Percentiles rank a stretch among this genome's conserved stretches.
Evolutionary conservation across 2,888 invertebrate species (phyloP).

Genomic region (Plusia festucae): DNA sequence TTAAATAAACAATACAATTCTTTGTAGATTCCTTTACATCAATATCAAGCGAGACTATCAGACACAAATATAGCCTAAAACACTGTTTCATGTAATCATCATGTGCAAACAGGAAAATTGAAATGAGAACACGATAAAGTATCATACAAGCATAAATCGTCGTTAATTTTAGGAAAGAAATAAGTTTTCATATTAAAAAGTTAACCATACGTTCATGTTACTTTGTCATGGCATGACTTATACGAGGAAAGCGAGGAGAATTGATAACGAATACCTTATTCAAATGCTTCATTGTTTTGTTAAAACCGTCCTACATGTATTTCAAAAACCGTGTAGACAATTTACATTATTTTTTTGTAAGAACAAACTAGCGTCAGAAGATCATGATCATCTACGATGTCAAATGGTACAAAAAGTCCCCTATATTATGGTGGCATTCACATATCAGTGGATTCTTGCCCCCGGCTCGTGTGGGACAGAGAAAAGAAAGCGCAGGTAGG

Average conservation of each 20-base stretch:
- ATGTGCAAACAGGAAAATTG: constrained; percentile 20
- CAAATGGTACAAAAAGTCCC: constrained; percentile 70
- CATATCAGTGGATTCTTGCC: constrained; percentile 70
- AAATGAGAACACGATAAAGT: constrained; percentile 19
- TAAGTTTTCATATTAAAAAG: constrained; percentile 50
- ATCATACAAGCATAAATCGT: constrained; percentile 22
- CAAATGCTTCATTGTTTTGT: constrained; percentile 52
- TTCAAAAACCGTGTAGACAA: constrained; percentile 31
- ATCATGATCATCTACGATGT: constrained; percentile 59
- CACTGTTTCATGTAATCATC: constrained; percentile 11
- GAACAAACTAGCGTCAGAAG: constrained; percentile 33
- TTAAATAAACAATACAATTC: background rate
- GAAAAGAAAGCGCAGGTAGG: constrained; percentile 88
- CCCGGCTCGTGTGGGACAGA: constrained; percentile 80
- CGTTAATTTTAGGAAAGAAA: constrained; percentile 28
- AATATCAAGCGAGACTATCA: background rate
- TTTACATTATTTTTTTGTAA: constrained; percentile 38
- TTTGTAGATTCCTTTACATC: background rate
- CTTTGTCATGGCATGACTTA: constrained; percentile 44
- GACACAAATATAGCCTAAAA: constrained; percentile 8
- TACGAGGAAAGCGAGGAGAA: constrained; percentile 47
- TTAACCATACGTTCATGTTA: constrained; percentile 46
- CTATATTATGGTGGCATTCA: constrained; percentile 69
- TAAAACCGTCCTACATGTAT: constrained; percentile 52
- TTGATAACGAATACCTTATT: constrained; percentile 52